Evolutionary conservation across 2,113 vertebrate species (phyloP).

Genomic region (Chionodraco myersi): DNA sequence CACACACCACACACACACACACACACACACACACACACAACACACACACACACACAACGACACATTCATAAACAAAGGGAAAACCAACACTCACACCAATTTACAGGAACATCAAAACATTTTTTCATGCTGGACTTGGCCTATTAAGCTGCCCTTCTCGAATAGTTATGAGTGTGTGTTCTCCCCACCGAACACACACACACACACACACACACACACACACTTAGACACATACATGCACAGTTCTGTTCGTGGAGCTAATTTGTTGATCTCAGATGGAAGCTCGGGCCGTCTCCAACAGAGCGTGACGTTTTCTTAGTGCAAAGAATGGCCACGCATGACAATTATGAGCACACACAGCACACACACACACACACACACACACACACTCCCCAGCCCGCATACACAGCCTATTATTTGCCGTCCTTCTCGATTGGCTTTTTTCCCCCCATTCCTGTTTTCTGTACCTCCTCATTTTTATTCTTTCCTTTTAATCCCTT

Average conservation of each 20-base stretch:
- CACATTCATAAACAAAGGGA: slow-evolving; percentile 48
- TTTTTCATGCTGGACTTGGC: slow-evolving; percentile 95
- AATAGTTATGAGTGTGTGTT: slow-evolving; percentile 39
- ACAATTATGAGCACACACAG: slow-evolving; percentile 87
- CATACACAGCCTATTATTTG: slow-evolving; percentile 19
- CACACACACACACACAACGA: too few relatives aligned
- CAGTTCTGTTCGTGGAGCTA: slow-evolving; percentile 72
- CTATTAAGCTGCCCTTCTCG: slow-evolving; percentile 95
- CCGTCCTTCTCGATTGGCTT: slow-evolving; percentile 22
- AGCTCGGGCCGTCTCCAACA: slow-evolving; percentile 92
- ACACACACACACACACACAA: slow-evolving; percentile 19
- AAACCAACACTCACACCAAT: slow-evolving; percentile 90
- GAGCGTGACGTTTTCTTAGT: slow-evolving; percentile 92
- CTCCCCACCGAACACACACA: slow-evolving; percentile 71
- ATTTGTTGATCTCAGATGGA: slow-evolving; percentile 95
- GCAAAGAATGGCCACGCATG: slow-evolving; percentile 90
- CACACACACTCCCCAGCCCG: slow-evolving; percentile 9
- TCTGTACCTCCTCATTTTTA: slow-evolving; percentile 40
- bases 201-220: slow-evolving; percentile 26
- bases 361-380: slow-evolving; percentile 76
- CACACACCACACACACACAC: slow-evolving; percentile 27
- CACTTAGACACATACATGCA: slow-evolving; percentile 20
- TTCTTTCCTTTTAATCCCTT: slow-evolving; percentile 56
- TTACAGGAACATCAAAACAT: slow-evolving; percentile 96
- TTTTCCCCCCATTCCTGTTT: slow-evolving; percentile 41